phyloP scores from a whole-genome alignment of 2,113 vertebrate genomes.

The Parus major region DNA sequence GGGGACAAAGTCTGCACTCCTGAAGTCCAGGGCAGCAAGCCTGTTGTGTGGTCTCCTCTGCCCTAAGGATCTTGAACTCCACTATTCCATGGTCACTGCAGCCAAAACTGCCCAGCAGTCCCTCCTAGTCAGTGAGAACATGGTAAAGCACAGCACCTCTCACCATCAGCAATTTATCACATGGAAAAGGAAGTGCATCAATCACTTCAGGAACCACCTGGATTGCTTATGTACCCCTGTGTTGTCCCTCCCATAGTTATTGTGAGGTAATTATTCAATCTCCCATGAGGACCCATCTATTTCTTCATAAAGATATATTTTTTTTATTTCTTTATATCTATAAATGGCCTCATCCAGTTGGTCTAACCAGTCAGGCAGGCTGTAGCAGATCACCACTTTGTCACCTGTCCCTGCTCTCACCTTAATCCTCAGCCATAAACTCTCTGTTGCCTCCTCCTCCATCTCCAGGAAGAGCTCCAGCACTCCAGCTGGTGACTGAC shows the following conservation, averaged over 20 bases:
- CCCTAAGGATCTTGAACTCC: not conserved
- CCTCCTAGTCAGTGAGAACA: accelerated
- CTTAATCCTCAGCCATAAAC: not conserved
- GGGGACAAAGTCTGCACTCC: not conserved
- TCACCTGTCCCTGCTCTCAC: not conserved
- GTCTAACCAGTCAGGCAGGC: not conserved
- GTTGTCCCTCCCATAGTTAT: too few species aligned
- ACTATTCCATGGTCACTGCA: not conserved
- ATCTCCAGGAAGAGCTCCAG: not conserved
- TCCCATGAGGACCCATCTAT: not conserved
- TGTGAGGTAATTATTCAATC: not conserved
- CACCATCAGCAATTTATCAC: not conserved
- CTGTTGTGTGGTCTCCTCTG: not conserved
- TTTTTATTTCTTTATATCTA: too few species aligned
- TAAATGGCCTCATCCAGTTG: not conserved
- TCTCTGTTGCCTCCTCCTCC: not conserved
- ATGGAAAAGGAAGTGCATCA: not conserved
- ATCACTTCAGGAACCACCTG: not conserved
- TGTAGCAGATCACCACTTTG: not conserved
- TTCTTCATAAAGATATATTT: too few species aligned
- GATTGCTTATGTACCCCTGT: not conserved
- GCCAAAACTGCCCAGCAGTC: not conserved
- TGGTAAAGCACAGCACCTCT: not conserved
- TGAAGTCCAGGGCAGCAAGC: accelerated
- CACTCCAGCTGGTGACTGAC: not conserved